Evolutionary conservation across 2,113 vertebrate genomes (phyloP).

Genomic region (Callospermophilus lateralis): DNA sequence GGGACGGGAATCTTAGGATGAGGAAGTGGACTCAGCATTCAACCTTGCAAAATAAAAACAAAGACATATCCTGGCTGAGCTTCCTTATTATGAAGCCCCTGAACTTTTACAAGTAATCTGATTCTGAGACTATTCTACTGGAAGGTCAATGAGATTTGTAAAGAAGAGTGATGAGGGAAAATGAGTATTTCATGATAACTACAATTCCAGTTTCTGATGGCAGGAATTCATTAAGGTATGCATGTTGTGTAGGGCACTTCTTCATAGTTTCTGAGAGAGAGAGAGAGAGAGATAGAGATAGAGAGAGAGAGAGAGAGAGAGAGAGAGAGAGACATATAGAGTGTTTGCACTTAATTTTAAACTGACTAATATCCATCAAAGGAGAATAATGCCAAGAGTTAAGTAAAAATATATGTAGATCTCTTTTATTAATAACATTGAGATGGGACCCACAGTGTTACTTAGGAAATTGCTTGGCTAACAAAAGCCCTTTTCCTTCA

Average conservation of each 20-base stretch:
- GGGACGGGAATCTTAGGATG: neutral
- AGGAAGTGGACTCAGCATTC: neutral
- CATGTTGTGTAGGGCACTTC: neutral
- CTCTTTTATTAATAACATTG: constrained; percentile 60
- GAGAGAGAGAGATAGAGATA: neutral
- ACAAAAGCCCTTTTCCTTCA: constrained; percentile 59
- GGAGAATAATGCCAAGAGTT: constrained; percentile 49
- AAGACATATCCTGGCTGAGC: neutral
- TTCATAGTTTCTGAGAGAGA: constrained; percentile 52
- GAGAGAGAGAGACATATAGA: neutral
- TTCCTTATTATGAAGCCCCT: neutral
- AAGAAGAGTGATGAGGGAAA: neutral
- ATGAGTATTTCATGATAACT: constrained; percentile 13
- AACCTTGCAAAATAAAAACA: constrained; percentile 11
- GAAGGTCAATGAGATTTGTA: constrained; percentile 33
- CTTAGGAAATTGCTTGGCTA: constrained; percentile 68
- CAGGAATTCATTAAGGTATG: constrained; percentile 29
- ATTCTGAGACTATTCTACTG: neutral
- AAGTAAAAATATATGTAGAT: constrained; percentile 57
- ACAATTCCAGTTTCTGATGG: constrained; percentile 9
- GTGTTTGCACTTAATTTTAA: neutral
- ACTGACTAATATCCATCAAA: constrained; percentile 35
- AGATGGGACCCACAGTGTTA: constrained; percentile 35
- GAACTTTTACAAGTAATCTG: neutral
- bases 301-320: neutral